These are phyloP conservation scores for Telmatherina bonti DNA, from an alignment of 2,797 vertebrate species.

Conservation along the genomic window DNA sequence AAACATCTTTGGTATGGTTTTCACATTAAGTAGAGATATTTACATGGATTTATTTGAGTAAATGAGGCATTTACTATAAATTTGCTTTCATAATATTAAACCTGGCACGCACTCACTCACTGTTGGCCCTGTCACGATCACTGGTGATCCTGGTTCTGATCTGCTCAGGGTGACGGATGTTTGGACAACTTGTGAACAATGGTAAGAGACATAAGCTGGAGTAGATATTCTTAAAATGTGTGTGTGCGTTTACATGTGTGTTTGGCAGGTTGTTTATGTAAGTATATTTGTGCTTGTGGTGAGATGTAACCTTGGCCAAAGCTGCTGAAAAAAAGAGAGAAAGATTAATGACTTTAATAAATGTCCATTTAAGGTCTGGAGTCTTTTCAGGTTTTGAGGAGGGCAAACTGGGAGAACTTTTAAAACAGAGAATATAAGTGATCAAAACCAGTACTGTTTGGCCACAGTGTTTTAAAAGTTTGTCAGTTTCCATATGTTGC, in stretches of 20 bases:
- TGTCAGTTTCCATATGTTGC: conserved; percentile 1
- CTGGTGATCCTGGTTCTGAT: conserved; percentile 53
- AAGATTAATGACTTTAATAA: conserved; percentile 38
- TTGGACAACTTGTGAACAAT: conserved; percentile 63
- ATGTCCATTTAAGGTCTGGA: conserved; percentile 52
- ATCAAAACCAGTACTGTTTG: not conserved
- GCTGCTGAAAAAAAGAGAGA: conserved; percentile 37
- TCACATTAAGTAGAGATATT: conserved; percentile 45
- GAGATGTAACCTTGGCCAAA: conserved; percentile 52
- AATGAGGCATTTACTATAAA: conserved; percentile 35
- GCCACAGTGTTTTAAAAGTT: not conserved
- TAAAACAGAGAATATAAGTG: conserved; percentile 19
- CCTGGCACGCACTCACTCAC: conserved; percentile 29
- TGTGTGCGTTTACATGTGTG: conserved; percentile 27
- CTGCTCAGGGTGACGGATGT: conserved; percentile 53
- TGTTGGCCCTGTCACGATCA: conserved; percentile 41
- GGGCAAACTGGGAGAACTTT: conserved; percentile 9
- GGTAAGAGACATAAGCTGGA: conserved; percentile 29
- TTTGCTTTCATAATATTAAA: conserved; percentile 42
- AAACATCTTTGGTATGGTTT: conserved; percentile 43
- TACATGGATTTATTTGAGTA: conserved; percentile 32
- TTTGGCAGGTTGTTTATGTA: conserved; percentile 44
- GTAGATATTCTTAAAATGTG: not conserved
- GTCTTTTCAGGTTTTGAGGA: conserved; percentile 25
- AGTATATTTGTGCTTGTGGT: conserved; percentile 47